Conservation (phyloP, 64 coral and sea anemone species). For the Dendrophyllia cribrosa region DNA sequence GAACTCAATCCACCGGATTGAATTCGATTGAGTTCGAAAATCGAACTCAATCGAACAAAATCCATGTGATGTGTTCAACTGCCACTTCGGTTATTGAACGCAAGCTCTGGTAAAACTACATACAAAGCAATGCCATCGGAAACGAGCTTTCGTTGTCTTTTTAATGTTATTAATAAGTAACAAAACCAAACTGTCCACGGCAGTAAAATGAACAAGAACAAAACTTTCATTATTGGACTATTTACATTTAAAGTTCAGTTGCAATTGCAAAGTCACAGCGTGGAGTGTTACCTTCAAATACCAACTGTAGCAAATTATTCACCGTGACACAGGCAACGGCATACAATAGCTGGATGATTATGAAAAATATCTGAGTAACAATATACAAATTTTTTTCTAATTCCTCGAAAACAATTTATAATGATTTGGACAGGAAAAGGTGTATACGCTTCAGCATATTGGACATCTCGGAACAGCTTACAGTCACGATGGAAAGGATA, state of each 20-base stretch:
- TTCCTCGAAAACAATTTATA: not conserved
- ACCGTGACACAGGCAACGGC: slow-evolving; percentile 5
- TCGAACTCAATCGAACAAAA: too few species aligned
- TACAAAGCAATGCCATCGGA: not conserved
- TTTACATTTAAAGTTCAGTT: not conserved
- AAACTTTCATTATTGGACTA: not conserved
- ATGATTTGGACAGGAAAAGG: not conserved
- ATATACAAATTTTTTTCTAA: too few species aligned
- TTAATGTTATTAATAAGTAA: not conserved
- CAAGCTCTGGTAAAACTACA: not conserved
- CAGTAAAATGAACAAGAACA: not conserved
- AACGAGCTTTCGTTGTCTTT: not conserved
- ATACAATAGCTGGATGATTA: slow-evolving; percentile 13
- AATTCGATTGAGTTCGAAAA: too few species aligned
- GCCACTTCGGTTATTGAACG: not conserved
- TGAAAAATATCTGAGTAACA: not conserved
- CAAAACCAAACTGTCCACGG: not conserved
- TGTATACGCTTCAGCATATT: not conserved
- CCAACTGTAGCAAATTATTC: not conserved
- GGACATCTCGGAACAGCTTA: too few species aligned
- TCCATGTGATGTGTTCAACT: not conserved
- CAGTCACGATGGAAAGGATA: too few species aligned
- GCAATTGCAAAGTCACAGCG: too few species aligned
- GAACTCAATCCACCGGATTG: too few species aligned
- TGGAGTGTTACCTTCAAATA: not conserved